These are phyloP conservation scores for Drosophila kanekoi DNA, from an alignment of 2,888 invertebrate species.

Conservation along the genomic window DNA sequence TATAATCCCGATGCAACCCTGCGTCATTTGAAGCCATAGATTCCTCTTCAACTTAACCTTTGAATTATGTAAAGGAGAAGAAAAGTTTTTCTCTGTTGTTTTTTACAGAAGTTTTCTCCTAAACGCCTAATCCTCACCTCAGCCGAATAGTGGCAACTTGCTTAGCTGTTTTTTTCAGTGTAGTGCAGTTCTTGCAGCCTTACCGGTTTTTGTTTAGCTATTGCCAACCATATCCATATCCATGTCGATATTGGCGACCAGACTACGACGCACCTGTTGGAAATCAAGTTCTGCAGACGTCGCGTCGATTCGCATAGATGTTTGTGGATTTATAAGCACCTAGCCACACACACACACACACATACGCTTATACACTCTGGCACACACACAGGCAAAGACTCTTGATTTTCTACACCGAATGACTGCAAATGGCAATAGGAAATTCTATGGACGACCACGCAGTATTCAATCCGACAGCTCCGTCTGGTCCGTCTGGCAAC, in stretches of 20 bases:
- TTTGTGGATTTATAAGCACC: conserved; percentile 43
- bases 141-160: no score
- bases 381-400: conserved; percentile 8
- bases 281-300: conserved; percentile 80
- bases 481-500: conserved; percentile 13
- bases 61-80: no score
- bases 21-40: no score
- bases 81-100: no score
- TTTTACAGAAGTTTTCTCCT: no score
- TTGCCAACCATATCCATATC: conserved; percentile 56
- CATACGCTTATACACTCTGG: conserved; percentile 10
- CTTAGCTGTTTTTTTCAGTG: no score
- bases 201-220: conserved; percentile 64
- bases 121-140: no score
- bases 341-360: conserved; percentile 13
- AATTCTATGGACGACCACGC: conserved; percentile 65
- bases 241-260: conserved; percentile 58
- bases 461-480: conserved; percentile 39
- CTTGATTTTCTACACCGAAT: conserved; percentile 30
- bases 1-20: no score
- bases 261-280: conserved; percentile 82
- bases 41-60: no score
- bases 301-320: conserved; percentile 60
- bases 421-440: conserved; percentile 60
- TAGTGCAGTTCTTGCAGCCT: conserved; percentile 43